Conservation (phyloP, 2,797 vertebrate species). For the Sphenodon punctatus region DNA sequence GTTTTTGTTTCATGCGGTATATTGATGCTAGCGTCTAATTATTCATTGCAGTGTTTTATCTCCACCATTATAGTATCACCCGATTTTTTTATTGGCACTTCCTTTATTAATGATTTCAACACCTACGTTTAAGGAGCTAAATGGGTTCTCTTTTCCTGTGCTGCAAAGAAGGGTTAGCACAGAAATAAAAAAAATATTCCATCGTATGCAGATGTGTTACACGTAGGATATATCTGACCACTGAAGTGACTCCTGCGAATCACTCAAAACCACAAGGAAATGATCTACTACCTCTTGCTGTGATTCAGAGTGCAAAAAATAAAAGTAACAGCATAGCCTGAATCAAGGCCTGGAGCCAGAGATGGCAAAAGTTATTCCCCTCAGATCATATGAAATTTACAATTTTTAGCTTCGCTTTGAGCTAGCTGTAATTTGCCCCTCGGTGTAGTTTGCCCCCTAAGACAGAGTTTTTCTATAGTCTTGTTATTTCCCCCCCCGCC, state of each 20-base stretch:
- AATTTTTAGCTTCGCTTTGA: neutral
- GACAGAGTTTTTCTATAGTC: too few relatives aligned
- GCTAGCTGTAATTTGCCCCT: constrained; percentile 12
- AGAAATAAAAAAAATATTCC: constrained; percentile 57
- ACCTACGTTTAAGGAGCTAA: constrained; percentile 70
- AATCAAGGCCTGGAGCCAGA: neutral
- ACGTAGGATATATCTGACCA: constrained; percentile 36
- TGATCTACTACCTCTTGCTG: neutral
- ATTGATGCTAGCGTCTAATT: constrained; percentile 73
- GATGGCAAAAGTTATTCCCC: neutral
- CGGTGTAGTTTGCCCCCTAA: too few relatives aligned
- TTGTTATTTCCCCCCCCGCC: too few relatives aligned
- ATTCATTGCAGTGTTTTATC: constrained; percentile 72
- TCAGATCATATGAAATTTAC: constrained; percentile 3
- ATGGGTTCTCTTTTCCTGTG: constrained; percentile 65
- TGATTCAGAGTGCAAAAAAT: neutral
- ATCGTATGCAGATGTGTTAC: constrained; percentile 30
- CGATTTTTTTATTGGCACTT: constrained; percentile 71
- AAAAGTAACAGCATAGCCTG: neutral
- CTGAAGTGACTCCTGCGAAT: constrained; percentile 37
- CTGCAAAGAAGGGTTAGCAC: constrained; percentile 43
- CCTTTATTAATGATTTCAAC: constrained; percentile 73
- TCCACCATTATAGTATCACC: constrained; percentile 73
- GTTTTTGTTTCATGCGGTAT: constrained; percentile 70
- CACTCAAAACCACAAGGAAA: neutral